Percentiles rank a stretch among this genome's conserved stretches.
These are phyloP conservation scores for Andrena minutula DNA, from an alignment of 2,888 invertebrate genomes.

Conservation along the genomic window DNA sequence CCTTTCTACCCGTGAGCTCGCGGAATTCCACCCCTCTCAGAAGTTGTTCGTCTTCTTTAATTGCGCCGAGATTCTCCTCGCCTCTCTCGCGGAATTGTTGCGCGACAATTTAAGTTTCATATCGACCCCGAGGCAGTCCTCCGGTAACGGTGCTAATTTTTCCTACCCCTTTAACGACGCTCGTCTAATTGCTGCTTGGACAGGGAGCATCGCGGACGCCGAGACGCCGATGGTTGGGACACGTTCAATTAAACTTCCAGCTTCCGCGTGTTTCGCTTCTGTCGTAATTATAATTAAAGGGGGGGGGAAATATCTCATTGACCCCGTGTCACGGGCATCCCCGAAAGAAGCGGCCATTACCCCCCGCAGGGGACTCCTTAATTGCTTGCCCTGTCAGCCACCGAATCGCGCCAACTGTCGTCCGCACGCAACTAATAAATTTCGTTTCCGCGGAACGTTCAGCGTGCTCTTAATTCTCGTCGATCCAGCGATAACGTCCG, in stretches of 20 bases:
- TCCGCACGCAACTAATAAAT: constrained; percentile 76
- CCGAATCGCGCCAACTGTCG: constrained; percentile 71
- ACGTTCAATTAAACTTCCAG: constrained; percentile 56
- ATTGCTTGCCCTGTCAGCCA: constrained; percentile 72
- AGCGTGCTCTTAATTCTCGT: constrained; percentile 26
- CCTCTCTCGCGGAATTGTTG: background rate
- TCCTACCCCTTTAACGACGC: background rate
- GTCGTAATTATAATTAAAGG: constrained; percentile 61
- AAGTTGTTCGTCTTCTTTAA: background rate
- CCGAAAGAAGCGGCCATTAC: constrained; percentile 47
- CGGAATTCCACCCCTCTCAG: background rate
- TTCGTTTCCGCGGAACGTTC: constrained; percentile 56
- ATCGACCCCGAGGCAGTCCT: background rate
- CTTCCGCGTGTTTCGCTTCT: constrained; percentile 25
- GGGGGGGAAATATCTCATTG: constrained; percentile 64
- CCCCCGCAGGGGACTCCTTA: constrained; percentile 61
- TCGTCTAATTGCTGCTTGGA: constrained; percentile 10
- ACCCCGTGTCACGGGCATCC: constrained; percentile 65
- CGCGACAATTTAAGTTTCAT: background rate
- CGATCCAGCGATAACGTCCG: constrained; percentile 32
- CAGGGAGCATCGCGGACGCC: background rate
- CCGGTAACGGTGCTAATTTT: background rate
- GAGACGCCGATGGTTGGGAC: constrained; percentile 35
- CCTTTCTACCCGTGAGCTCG: background rate
- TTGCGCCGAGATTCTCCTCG: background rate